Base-by-base conservation (phyloP, 2,113 vertebrate genomes). In the Hyperopisus bebe region DNA sequence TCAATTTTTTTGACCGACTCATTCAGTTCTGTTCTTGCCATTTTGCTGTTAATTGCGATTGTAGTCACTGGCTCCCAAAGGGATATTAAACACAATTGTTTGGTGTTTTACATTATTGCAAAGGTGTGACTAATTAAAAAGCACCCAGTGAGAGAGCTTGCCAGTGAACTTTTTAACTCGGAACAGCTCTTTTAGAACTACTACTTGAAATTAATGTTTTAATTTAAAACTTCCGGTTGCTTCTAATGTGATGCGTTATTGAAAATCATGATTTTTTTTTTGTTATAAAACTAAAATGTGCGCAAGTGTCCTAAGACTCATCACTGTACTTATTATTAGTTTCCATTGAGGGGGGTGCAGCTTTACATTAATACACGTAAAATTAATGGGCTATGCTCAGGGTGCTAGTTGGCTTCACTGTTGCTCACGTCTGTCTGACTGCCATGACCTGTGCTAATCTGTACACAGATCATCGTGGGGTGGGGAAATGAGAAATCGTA, bases 401-500 rank as follows among this genome's bases (percentile, higher is more conserved):
- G 5, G 44, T 46, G 21, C 9, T 93, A 11, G 88, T 5, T 58
- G 13, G 7, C 21, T 8, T 58, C n/a, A 3, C 13, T n/a, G 47
- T 39, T 5, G 6, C 21, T 80, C 35, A 58, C 46, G 17, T 84
- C 74, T 8, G 19, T 44, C 27, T 86, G 62, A 50, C 70, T 42
- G 44, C 35, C 35, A 3, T 35, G 5, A 47, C 17, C 50, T 86
- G 19, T 84, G 77, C 27, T 55, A 24, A 35, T 80, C 74, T 42
- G 35, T 90, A 3, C 62, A 89, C 91, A 97, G 96, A 93, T 97
- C 90, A 93, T 91, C 19, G 82, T 7, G 1, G 92, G 95, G 5
- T 97, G 96, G 97, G 95, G 93, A 62, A 66, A 90, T 46, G 95
- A 95, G 58, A 91, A 4, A 47, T 94, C 94, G 0, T 96, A 96